Conservation (phyloP, 2,113 vertebrate genomes). For the Odocoileus hemionus region DNA sequence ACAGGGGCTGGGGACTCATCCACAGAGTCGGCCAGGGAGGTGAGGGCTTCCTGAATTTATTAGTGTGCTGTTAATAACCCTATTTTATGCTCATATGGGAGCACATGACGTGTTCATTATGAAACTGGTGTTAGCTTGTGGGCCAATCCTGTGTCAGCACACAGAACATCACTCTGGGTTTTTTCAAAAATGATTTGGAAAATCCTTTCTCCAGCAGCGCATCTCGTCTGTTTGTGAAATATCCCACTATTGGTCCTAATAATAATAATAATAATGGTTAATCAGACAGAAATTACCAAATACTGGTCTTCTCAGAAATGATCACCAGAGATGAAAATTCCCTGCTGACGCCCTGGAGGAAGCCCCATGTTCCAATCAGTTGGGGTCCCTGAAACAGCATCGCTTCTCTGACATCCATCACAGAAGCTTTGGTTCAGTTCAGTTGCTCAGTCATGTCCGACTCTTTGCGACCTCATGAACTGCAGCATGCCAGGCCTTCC, state of each 20-base stretch:
- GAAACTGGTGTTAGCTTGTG: fast-evolving
- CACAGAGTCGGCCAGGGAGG: neutral
- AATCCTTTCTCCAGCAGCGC: neutral
- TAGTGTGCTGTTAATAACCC: neutral
- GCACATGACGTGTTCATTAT: fast-evolving
- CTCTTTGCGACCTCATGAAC: neutral
- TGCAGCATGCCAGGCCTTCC: neutral
- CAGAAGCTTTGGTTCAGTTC: neutral
- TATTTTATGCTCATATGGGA: fast-evolving
- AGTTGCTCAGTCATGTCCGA: neutral
- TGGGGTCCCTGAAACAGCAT: fast-evolving
- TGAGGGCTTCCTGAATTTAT: too few relatives aligned
- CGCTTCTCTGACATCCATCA: fast-evolving
- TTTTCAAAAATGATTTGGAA: neutral
- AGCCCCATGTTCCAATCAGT: fast-evolving
- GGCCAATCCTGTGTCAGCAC: fast-evolving
- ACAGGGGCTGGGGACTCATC: neutral
- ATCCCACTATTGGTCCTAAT: fast-evolving
- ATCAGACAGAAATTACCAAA: neutral
- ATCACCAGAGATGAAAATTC: fast-evolving
- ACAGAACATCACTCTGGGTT: neutral
- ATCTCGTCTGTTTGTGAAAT: neutral
- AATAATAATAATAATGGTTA: fast-evolving
- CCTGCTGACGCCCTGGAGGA: fast-evolving
- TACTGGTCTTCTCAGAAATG: neutral